A percentile compares a stretch with the other conserved stretches of the same genome.
Conservation (phyloP, 2,797 vertebrate species). For the Myoxocephalus aenaeus region DNA sequence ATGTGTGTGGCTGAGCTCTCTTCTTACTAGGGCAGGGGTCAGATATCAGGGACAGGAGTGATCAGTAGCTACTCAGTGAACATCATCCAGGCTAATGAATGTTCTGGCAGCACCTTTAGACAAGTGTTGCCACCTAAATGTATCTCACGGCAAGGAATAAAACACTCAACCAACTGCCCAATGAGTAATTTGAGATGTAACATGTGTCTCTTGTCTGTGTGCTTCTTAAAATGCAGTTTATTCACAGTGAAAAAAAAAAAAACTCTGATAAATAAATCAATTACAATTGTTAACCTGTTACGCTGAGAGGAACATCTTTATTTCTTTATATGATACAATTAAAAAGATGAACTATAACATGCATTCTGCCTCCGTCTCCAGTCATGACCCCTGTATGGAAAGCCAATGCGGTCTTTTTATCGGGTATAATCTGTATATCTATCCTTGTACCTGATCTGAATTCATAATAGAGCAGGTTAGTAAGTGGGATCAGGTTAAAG, state of each 20-base stretch:
- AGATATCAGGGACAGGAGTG: constrained; percentile 74
- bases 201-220: neutral
- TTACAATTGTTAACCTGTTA: neutral
- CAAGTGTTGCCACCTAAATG: constrained; percentile 45
- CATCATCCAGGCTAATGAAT: constrained; percentile 74
- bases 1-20: constrained; percentile 49
- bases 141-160: constrained; percentile 39
- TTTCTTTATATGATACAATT: neutral
- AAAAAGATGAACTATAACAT: constrained; percentile 5
- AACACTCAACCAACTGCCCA: constrained; percentile 27
- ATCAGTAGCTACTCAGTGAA: constrained; percentile 73
- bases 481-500: constrained; percentile 76
- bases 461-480: constrained; percentile 76
- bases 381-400: constrained; percentile 52
- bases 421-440: constrained; percentile 69
- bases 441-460: constrained; percentile 78
- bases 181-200: constrained; percentile 14
- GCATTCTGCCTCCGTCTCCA: constrained; percentile 8
- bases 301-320: neutral
- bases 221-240: neutral
- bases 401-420: constrained; percentile 50
- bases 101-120: constrained; percentile 48
- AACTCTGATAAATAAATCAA: neutral
- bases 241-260: neutral
- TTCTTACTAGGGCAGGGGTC: constrained; percentile 75